These are phyloP conservation scores for Tachypleus tridentatus DNA, from an alignment of 1,140 invertebrate genomes.

Conservation along the genomic window DNA sequence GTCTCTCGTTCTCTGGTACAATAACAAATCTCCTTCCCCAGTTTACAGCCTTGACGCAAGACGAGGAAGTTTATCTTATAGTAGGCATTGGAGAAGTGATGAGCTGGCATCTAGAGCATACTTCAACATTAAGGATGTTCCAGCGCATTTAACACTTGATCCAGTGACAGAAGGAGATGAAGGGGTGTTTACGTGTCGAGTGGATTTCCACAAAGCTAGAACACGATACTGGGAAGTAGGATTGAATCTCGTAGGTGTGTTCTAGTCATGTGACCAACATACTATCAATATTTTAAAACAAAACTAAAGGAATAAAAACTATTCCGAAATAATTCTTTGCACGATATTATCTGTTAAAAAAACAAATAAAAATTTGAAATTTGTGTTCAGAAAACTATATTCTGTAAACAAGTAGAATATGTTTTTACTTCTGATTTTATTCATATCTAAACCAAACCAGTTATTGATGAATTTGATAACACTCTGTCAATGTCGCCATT, in stretches of 20 bases:
- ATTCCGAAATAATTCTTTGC: too few species aligned
- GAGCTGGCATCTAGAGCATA: constrained; percentile 9
- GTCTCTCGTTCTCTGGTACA: constrained; percentile 70
- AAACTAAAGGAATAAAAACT: too few species aligned
- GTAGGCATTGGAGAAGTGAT: constrained; percentile 7
- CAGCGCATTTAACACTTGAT: constrained; percentile 9
- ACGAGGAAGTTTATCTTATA: constrained; percentile 10
- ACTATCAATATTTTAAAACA: too few species aligned
- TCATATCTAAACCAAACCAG: too few species aligned
- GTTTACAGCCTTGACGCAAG: constrained; percentile 44
- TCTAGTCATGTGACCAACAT: too few species aligned
- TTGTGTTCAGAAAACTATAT: too few species aligned
- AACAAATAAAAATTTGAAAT: too few species aligned
- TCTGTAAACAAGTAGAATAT: too few species aligned
- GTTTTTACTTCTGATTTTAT: too few species aligned
- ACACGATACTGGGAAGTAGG: constrained; percentile 72
- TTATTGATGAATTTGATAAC: too few species aligned
- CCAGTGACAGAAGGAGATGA: constrained; percentile 42
- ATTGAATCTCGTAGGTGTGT: constrained; percentile 69
- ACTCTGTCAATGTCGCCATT: too few species aligned
- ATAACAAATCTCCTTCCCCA: constrained; percentile 55
- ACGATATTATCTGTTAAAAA: too few species aligned
- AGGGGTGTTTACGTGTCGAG: constrained; percentile 67
- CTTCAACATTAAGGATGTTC: constrained; percentile 6
- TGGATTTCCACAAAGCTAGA: constrained; percentile 72